These are phyloP conservation scores for Augochlorella aurata DNA, from an alignment of 2,888 invertebrate species.

Conservation along the genomic window DNA sequence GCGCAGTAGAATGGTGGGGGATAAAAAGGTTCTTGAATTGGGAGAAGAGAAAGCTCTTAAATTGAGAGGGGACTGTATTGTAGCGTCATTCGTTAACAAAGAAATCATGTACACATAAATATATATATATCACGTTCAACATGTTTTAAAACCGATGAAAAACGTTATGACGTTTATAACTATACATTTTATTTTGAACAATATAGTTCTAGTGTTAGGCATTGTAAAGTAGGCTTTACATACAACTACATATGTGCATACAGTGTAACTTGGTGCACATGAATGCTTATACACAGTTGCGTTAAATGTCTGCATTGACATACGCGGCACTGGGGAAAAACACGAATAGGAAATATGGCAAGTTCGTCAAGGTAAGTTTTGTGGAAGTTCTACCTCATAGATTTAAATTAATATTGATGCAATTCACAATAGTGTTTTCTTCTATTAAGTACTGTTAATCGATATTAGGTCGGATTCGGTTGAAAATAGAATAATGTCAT, in stretches of 20 bases:
- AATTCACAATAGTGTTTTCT: not conserved
- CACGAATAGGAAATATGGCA: conserved; percentile 83
- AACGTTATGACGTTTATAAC: not conserved
- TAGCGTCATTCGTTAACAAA: no score
- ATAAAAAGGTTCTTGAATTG: no score
- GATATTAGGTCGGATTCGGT: not conserved
- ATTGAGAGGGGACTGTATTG: no score
- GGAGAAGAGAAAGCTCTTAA: no score
- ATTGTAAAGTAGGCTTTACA: not conserved
- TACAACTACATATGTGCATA: not conserved
- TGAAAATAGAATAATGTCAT: conserved; percentile 14
- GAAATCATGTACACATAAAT: no score
- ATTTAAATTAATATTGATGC: not conserved
- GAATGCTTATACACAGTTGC: conserved; percentile 2
- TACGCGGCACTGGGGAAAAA: conserved; percentile 53
- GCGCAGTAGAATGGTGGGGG: no score
- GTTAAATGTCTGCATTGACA: conserved; percentile 39
- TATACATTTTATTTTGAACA: not conserved
- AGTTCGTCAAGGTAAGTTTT: conserved; percentile 86
- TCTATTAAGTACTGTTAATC: not conserved
- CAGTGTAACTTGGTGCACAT: conserved; percentile 11
- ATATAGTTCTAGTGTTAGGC: not conserved
- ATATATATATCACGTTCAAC: not conserved
- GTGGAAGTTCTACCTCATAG: conserved; percentile 19
- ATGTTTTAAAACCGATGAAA: not conserved